phyloP scores from a whole-genome alignment of 2,113 vertebrate genomes.

The Aptenodytes forsteri region DNA sequence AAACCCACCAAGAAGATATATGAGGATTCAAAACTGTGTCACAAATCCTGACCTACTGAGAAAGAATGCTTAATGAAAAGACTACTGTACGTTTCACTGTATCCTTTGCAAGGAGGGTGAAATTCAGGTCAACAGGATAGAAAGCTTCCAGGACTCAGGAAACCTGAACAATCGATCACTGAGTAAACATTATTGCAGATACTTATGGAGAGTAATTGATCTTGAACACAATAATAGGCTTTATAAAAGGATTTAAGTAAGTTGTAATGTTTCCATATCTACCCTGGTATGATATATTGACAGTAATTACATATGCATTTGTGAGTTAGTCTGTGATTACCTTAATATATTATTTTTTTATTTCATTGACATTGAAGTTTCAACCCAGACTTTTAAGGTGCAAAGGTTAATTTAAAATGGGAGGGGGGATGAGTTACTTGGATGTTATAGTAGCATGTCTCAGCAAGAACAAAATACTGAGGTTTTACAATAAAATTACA shows the following conservation, averaged over 20 bases:
- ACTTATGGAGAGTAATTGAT: conserved; percentile 33
- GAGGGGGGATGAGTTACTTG: background rate
- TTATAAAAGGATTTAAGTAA: conserved; percentile 27
- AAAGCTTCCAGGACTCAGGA: conserved; percentile 57
- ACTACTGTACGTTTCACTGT: conserved; percentile 67
- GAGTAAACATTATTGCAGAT: conserved; percentile 57
- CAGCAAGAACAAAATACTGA: background rate
- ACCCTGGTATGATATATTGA: background rate
- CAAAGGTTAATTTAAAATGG: background rate
- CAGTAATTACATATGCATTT: background rate
- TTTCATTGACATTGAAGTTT: background rate
- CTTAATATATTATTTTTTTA: background rate
- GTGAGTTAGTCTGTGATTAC: background rate
- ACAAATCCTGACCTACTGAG: conserved; percentile 63
- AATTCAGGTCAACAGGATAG: conserved; percentile 64
- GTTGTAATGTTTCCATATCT: conserved; percentile 17
- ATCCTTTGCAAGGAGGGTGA: conserved; percentile 66
- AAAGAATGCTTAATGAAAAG: conserved; percentile 66
- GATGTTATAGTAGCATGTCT: background rate
- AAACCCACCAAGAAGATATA: conserved; percentile 61
- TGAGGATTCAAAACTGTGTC: conserved; percentile 65
- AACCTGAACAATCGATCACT: conserved; percentile 62
- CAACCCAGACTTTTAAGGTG: background rate
- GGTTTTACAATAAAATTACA: background rate
- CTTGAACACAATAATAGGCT: conserved; percentile 44